Percentiles rank a stretch among this genome's conserved stretches.
These are phyloP conservation scores for Lepilemur septentrionalis DNA, from an alignment of 2,797 vertebrate species.

Conservation along the genomic window DNA sequence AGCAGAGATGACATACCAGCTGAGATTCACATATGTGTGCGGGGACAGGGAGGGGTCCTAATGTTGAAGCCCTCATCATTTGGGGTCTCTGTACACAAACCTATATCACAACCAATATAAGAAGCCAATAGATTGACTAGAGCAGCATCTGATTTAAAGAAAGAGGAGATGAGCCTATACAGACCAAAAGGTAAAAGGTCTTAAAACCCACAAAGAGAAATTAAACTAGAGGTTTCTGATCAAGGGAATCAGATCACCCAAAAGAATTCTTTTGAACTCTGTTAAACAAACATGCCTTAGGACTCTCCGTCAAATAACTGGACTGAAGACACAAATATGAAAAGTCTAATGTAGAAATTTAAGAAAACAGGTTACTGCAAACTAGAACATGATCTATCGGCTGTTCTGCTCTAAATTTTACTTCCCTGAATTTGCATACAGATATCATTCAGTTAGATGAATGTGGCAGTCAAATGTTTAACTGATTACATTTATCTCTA, in stretches of 20 bases:
- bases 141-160: neutral
- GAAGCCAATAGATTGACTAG: neutral
- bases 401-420: constrained; percentile 34
- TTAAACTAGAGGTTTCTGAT: neutral
- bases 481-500: constrained; percentile 63
- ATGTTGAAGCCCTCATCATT: neutral
- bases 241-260: neutral
- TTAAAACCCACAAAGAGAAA: constrained; percentile 13
- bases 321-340: constrained; percentile 9
- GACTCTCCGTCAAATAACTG: neutral
- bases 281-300: neutral
- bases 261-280: neutral
- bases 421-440: constrained; percentile 59
- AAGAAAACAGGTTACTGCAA: constrained; percentile 45
- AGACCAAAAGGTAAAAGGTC: neutral
- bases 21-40: neutral
- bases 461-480: constrained; percentile 66
- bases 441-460: constrained; percentile 66
- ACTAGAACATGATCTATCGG: constrained; percentile 56
- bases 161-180: neutral
- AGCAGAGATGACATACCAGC: neutral
- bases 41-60: neutral
- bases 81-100: neutral
- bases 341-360: neutral
- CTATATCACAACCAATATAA: neutral